phyloP scores from a whole-genome alignment of 2,797 vertebrate species.

The Poecilia gillii region DNA sequence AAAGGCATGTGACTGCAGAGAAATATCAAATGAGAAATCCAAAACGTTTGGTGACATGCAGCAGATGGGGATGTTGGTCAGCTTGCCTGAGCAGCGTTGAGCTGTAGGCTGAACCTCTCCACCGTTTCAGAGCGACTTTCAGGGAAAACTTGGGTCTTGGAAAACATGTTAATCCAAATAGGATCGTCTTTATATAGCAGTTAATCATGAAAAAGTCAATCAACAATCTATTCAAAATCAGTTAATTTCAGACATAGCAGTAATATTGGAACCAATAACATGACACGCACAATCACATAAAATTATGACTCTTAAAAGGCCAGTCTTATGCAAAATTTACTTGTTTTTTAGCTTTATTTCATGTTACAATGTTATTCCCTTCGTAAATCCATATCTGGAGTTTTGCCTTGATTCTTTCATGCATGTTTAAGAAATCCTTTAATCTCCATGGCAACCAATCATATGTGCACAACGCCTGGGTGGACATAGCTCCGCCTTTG shows the following conservation, averaged over 20 bases:
- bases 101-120: neutral
- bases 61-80: neutral
- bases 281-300: neutral
- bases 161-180: neutral
- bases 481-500: too few relatives aligned
- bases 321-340: too few relatives aligned
- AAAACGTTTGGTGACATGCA: neutral
- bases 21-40: neutral
- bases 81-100: neutral
- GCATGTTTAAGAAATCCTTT: too few relatives aligned
- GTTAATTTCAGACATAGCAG: neutral
- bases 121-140: conserved; percentile 26
- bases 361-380: too few relatives aligned
- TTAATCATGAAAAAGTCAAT: neutral
- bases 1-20: neutral
- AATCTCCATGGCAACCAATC: too few relatives aligned
- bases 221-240: neutral
- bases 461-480: too few relatives aligned
- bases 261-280: neutral
- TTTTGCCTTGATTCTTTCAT: too few relatives aligned
- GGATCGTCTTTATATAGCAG: neutral
- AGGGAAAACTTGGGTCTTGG: neutral
- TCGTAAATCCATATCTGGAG: too few relatives aligned
- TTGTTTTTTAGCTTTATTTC: too few relatives aligned
- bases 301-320: neutral